These are phyloP conservation scores for Sciaenops ocellatus DNA, from an alignment of 2,797 vertebrate species.

Conservation along the genomic window DNA sequence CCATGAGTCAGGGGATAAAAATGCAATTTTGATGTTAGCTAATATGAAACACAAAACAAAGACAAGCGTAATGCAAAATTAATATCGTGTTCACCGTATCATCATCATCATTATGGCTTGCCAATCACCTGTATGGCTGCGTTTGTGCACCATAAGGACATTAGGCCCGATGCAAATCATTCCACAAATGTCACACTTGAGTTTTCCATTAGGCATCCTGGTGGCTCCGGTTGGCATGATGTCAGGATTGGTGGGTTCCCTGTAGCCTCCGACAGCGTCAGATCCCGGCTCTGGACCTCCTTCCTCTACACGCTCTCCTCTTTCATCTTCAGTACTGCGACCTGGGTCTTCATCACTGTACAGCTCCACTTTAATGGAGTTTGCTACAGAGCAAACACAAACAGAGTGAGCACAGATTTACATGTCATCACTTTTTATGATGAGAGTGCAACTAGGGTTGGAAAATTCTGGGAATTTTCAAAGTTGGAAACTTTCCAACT, in stretches of 20 bases:
- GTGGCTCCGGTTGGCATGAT: constrained; percentile 90
- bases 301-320: constrained; percentile 88
- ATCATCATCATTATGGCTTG: not conserved
- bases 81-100: not conserved
- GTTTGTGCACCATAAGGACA: constrained; percentile 98
- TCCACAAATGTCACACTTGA: constrained; percentile 96
- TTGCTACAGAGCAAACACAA: constrained; percentile 83
- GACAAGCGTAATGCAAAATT: not conserved
- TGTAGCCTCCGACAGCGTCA: constrained; percentile 84
- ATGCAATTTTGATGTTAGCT: no score
- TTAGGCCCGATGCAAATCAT: constrained; percentile 98
- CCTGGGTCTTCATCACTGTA: constrained; percentile 97
- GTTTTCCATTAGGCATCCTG: constrained; percentile 95
- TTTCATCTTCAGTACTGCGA: constrained; percentile 89
- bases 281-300: constrained; percentile 87
- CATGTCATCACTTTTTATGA: not conserved
- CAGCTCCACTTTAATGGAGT: constrained; percentile 98
- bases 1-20: not conserved
- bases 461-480: no score
- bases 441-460: not conserved
- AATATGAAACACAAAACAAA: not conserved
- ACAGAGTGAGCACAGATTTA: not conserved
- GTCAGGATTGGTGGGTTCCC: constrained; percentile 89
- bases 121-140: constrained; percentile 95
- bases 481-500: no score